Conservation (phyloP, 1,140 invertebrate genomes). For the Campoletis sonorensis region DNA sequence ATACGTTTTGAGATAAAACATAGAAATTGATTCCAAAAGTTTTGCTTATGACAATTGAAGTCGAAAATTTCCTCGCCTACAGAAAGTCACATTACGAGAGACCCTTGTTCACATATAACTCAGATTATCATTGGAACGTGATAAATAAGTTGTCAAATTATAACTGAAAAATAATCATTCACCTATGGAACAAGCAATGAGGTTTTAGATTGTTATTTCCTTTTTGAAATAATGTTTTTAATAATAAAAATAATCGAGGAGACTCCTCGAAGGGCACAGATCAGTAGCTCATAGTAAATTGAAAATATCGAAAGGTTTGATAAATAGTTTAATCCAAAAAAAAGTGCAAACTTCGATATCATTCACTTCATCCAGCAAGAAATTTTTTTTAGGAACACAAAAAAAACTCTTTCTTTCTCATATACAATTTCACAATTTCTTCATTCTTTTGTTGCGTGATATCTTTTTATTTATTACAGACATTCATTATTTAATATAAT, state of each 20-base stretch:
- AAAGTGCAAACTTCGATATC: background rate
- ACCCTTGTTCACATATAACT: too few relatives aligned
- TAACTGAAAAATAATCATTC: background rate
- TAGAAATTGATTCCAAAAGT: too few relatives aligned
- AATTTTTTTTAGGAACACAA: conserved; percentile 8
- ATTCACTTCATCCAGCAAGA: conserved; percentile 45
- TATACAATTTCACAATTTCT: background rate
- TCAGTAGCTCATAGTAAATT: conserved; percentile 70
- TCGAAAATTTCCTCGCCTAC: too few relatives aligned
- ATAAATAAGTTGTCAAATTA: background rate
- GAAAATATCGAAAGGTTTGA: background rate
- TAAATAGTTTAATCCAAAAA: conserved; percentile 42
- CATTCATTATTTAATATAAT: conserved; percentile 73
- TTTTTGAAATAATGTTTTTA: background rate
- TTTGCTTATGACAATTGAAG: too few relatives aligned
- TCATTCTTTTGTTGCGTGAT: conserved; percentile 65
- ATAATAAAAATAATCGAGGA: too few relatives aligned
- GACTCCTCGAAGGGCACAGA: conserved; percentile 57
- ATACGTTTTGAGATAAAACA: too few relatives aligned
- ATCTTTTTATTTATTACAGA: conserved; percentile 76
- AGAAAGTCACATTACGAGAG: too few relatives aligned
- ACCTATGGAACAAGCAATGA: too few relatives aligned
- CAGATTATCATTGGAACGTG: too few relatives aligned
- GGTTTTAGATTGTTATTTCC: background rate
- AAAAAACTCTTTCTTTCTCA: background rate